phyloP scores from a whole-genome alignment of 2,888 invertebrate species.

The Aphodius sticticus region DNA sequence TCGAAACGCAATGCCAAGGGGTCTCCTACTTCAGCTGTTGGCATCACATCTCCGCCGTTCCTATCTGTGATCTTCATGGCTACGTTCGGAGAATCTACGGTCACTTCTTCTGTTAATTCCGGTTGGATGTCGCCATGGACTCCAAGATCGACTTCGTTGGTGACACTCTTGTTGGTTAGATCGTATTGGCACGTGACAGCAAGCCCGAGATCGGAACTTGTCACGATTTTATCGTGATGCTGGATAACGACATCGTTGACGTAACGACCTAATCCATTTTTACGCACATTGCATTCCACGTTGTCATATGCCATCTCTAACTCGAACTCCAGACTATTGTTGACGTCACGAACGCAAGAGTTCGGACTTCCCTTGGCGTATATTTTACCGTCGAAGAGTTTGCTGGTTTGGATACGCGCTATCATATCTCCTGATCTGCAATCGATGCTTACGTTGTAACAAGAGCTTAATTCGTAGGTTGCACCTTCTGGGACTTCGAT shows the following conservation, averaged over 20 bases:
- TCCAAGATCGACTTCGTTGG: constrained; percentile 89
- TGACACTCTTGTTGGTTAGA: constrained; percentile 91
- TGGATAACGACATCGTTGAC: constrained; percentile 94
- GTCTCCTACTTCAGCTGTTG: constrained; percentile 91
- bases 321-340: constrained; percentile 88
- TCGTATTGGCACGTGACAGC: constrained; percentile 95
- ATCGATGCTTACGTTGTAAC: constrained; percentile 94
- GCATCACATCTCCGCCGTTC: constrained; percentile 83
- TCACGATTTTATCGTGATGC: constrained; percentile 95
- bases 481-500: constrained; percentile 90
- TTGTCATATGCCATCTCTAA: constrained; percentile 92
- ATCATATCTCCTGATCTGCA: constrained; percentile 94
- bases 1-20: constrained; percentile 90
- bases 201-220: constrained; percentile 90
- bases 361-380: constrained; percentile 95
- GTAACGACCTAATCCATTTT: constrained; percentile 79
- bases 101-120: constrained; percentile 87
- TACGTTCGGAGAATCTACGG: constrained; percentile 94
- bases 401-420: constrained; percentile 89
- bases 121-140: constrained; percentile 88
- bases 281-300: constrained; percentile 90
- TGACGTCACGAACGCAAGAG: constrained; percentile 89
- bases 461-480: constrained; percentile 91
- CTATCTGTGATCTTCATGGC: constrained; percentile 92
- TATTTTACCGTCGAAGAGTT: constrained; percentile 92